Evolutionary conservation across 1,140 invertebrate species (phyloP).

Genomic region (Idris sp.): DNA sequence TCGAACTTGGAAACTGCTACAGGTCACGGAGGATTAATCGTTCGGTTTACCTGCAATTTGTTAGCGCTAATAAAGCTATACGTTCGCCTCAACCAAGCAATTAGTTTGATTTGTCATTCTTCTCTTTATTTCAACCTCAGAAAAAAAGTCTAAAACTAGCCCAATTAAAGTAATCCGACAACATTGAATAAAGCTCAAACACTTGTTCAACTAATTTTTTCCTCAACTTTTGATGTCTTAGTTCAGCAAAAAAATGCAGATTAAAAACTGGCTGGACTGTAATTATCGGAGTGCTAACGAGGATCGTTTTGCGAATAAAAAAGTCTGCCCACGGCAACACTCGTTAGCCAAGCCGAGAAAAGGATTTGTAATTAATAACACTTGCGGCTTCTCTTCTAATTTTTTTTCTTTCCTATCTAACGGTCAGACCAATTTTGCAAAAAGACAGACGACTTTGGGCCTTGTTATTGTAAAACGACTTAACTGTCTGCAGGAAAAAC

Average conservation of each 20-base stretch:
- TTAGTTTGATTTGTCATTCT: too few relatives aligned
- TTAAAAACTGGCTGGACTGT: constrained; percentile 60
- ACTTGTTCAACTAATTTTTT: too few relatives aligned
- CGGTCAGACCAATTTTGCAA: too few relatives aligned
- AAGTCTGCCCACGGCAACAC: constrained; percentile 56
- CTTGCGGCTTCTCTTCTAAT: too few relatives aligned
- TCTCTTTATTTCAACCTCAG: too few relatives aligned
- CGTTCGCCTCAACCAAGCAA: constrained; percentile 4
- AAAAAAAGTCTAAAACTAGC: too few relatives aligned
- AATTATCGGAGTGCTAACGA: constrained; percentile 64
- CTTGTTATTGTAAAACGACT: too few relatives aligned
- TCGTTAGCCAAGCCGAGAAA: constrained; percentile 50
- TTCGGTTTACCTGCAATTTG: constrained; percentile 23
- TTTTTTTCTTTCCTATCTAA: too few relatives aligned
- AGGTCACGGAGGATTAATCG: constrained; percentile 27
- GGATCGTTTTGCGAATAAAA: constrained; percentile 59
- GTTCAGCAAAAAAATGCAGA: constrained; percentile 59
- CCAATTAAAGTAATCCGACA: constrained; percentile 43
- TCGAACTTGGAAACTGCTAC: constrained; percentile 8
- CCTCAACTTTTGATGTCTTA: too few relatives aligned
- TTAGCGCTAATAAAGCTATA: constrained; percentile 35
- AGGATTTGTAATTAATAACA: constrained; percentile 55
- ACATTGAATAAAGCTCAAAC: constrained; percentile 22
- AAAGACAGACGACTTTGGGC: too few relatives aligned
- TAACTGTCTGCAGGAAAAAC: too few relatives aligned